phyloP scores from a whole-genome alignment of 1,140 invertebrate species.

The Drosophila biarmipes region DNA sequence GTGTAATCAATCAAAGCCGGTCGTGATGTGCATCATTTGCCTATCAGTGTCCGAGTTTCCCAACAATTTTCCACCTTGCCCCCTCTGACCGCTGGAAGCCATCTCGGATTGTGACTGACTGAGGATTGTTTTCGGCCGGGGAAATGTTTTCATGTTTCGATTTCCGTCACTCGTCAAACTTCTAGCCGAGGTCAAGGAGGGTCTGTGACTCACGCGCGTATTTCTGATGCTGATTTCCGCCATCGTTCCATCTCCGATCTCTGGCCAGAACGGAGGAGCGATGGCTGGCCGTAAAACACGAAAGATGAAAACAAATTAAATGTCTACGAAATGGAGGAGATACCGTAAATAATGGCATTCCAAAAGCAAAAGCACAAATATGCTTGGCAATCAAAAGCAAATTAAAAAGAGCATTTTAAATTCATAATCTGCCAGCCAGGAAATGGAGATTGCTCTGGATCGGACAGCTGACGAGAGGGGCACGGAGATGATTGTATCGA shows the following conservation, averaged over 20 bases:
- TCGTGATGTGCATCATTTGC: conserved; percentile 45
- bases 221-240: conserved; percentile 36
- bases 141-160: conserved; percentile 41
- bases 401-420: conserved; percentile 65
- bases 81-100: not conserved
- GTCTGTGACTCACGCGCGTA: conserved; percentile 56
- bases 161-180: conserved; percentile 52
- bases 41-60: conserved; percentile 28
- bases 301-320: conserved; percentile 60
- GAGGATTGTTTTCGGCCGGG: conserved; percentile 28
- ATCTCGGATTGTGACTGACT: conserved; percentile 12
- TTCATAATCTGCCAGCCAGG: conserved; percentile 58
- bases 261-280: not conserved
- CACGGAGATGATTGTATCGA: not conserved
- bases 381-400: conserved; percentile 63
- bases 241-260: conserved; percentile 10
- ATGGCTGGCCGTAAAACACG: conserved; percentile 32
- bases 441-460: conserved; percentile 43
- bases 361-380: conserved; percentile 51
- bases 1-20: conserved; percentile 47
- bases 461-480: conserved; percentile 13
- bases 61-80: conserved; percentile 23
- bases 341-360: conserved; percentile 49
- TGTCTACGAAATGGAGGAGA: conserved; percentile 42
- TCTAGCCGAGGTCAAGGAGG: conserved; percentile 20